Conservation (phyloP, 2,113 vertebrate genomes). For the Apteryx mantelli region DNA sequence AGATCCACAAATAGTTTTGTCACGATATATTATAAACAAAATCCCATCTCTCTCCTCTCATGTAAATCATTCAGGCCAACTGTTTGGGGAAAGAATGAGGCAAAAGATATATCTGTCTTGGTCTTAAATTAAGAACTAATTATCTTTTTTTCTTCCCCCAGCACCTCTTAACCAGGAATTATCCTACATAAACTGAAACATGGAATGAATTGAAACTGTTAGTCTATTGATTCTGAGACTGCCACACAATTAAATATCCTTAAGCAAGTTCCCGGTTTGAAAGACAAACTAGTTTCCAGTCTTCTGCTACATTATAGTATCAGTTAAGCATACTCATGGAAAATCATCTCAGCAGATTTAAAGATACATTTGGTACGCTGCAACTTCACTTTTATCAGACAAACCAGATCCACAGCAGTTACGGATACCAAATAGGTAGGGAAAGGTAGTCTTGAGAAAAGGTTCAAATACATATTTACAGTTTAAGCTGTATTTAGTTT, state of each 20-base stretch:
- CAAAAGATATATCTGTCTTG: not conserved
- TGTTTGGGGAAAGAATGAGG: too few species aligned
- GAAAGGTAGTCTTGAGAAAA: not conserved
- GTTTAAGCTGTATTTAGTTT: not conserved
- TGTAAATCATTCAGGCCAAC: not conserved
- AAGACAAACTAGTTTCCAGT: too few species aligned
- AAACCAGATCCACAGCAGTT: not conserved
- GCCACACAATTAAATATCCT: accelerated
- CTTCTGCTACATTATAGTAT: accelerated
- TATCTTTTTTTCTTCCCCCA: not conserved
- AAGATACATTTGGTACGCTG: accelerated
- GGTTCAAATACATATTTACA: not conserved
- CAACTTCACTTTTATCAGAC: not conserved
- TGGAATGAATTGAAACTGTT: accelerated
- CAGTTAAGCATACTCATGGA: accelerated
- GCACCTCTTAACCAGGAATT: too few species aligned
- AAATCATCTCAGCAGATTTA: too few species aligned
- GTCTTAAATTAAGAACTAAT: not conserved
- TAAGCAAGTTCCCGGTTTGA: accelerated
- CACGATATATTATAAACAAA: accelerated
- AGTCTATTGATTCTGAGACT: accelerated
- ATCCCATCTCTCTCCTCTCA: accelerated
- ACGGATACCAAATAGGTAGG: accelerated
- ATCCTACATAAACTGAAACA: accelerated
- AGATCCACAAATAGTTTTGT: accelerated